A percentile compares a stretch with the other conserved stretches of the same genome.
Evolutionary conservation across 2,113 vertebrate species (phyloP).

Genomic region (Chascanopsetta lugubris): DNA sequence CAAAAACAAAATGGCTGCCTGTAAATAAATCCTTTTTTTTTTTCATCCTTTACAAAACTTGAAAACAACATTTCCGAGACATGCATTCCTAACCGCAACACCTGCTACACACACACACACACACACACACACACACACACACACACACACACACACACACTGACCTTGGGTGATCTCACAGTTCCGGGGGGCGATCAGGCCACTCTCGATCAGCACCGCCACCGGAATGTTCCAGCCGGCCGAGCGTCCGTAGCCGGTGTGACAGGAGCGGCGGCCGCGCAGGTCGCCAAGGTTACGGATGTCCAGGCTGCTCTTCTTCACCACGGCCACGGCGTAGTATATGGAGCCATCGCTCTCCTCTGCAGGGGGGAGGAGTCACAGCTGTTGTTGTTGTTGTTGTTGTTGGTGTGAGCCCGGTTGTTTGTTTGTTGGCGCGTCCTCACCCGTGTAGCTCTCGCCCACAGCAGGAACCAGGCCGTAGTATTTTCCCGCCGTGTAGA

Average conservation of each 20-base stretch:
- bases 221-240: constrained; percentile 92
- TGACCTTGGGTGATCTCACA: constrained; percentile 89
- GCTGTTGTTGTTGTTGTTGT: not conserved
- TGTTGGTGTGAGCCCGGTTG: not conserved
- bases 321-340: constrained; percentile 90
- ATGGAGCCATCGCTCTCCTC: constrained; percentile 76
- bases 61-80: no score
- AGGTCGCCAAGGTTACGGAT: constrained; percentile 86
- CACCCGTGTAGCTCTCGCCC: constrained; percentile 90
- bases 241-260: constrained; percentile 83
- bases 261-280: constrained; percentile 87
- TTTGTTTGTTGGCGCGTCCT: constrained; percentile 8
- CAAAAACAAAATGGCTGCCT: no score
- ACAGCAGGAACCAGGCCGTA: constrained; percentile 89
- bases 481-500: constrained; percentile 89
- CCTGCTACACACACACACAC: no score
- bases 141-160: not conserved
- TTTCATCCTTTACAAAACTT: not conserved
- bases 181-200: constrained; percentile 80
- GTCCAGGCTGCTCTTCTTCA: constrained; percentile 78
- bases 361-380: constrained; percentile 46
- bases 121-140: no score
- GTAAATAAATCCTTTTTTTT: no score
- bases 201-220: constrained; percentile 82
- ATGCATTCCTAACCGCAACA: not conserved